phyloP scores from a whole-genome alignment of 2,113 vertebrate species.

The Penelope pileata region DNA sequence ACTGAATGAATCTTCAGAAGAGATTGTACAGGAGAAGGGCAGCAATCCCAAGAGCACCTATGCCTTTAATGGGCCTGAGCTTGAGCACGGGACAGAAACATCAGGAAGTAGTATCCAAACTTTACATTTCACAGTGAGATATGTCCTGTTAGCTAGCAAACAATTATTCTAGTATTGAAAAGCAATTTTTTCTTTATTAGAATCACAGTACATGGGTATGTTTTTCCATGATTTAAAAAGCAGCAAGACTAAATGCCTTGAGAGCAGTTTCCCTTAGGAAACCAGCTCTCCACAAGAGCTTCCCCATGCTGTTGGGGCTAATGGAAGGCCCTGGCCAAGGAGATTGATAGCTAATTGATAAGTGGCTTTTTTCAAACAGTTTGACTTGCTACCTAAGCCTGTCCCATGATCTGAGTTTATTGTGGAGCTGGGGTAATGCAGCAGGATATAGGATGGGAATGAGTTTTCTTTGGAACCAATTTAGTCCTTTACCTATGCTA shows the following conservation, averaged over 20 bases:
- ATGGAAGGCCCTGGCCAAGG: fast-evolving
- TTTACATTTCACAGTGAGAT: background rate
- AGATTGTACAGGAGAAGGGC: background rate
- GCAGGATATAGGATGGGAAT: background rate
- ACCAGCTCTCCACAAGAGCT: background rate
- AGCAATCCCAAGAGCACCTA: background rate
- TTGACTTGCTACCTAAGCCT: background rate
- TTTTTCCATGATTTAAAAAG: background rate
- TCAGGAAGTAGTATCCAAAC: background rate
- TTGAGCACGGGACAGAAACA: background rate
- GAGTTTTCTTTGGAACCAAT: background rate
- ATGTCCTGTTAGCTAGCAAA: background rate
- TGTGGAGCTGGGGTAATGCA: background rate
- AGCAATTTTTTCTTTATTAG: background rate
- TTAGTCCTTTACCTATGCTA: background rate
- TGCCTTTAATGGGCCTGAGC: background rate
- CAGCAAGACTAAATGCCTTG: background rate
- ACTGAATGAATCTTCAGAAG: background rate
- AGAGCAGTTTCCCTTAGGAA: background rate
- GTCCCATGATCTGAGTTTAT: background rate
- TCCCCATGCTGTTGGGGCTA: background rate
- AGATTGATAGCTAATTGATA: background rate
- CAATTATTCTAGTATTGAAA: background rate
- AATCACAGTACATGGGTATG: background rate
- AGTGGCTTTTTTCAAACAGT: background rate